These are phyloP conservation scores for Aradus depressus DNA, from an alignment of 2,888 invertebrate genomes.

Conservation along the genomic window DNA sequence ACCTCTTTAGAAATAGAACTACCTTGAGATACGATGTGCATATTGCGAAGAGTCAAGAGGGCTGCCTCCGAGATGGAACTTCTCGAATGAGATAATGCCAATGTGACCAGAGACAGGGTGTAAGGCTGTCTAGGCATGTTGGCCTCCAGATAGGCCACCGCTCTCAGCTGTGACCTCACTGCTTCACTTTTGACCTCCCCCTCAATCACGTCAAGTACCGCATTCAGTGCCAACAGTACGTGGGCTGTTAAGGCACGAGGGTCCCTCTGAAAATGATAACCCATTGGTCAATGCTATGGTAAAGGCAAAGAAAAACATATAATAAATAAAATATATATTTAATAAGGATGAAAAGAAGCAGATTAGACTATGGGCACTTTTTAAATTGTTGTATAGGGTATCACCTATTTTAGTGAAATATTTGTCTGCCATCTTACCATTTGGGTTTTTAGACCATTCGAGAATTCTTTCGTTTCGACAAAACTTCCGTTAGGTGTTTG, in stretches of 20 bases:
- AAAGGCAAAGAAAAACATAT: background rate
- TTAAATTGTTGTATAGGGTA: background rate
- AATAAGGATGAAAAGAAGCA: background rate
- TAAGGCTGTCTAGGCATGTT: conserved; percentile 38
- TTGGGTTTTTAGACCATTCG: background rate
- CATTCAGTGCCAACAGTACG: conserved; percentile 40
- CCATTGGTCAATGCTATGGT: background rate
- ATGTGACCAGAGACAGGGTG: conserved; percentile 41
- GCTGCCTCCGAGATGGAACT: conserved; percentile 37
- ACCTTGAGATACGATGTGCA: conserved; percentile 23
- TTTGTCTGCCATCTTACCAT: conserved; percentile 10
- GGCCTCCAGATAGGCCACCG: conserved; percentile 36
- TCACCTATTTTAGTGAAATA: background rate
- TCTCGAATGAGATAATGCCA: conserved; percentile 39
- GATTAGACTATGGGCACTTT: background rate
- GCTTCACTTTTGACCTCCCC: conserved; percentile 35
- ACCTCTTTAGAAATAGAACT: too few species aligned
- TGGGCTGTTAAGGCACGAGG: conserved; percentile 41
- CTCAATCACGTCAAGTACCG: conserved; percentile 33
- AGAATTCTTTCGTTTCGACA: conserved; percentile 9
- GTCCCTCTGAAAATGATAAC: conserved; percentile 10
- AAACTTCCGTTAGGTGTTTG: conserved; percentile 34
- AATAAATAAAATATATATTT: too few species aligned
- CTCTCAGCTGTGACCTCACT: conserved; percentile 33
- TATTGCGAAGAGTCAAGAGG: conserved; percentile 32